Evolutionary conservation across 64 coral and sea anemone species (phyloP).

Genomic region (Stichodactyla helianthus): DNA sequence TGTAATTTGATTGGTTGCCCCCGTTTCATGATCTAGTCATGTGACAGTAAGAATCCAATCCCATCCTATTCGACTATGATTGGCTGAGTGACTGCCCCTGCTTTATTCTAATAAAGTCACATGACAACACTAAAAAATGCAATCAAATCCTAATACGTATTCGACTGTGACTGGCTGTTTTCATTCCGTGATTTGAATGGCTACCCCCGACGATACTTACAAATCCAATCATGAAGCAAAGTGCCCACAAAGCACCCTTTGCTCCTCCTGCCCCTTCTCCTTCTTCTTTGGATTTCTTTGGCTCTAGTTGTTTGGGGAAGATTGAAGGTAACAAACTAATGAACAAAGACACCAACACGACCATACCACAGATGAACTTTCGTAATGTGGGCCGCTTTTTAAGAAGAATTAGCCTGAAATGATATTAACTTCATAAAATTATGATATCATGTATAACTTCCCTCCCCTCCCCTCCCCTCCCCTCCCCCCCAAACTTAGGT

Average conservation of each 20-base stretch:
- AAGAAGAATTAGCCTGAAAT: slow-evolving; percentile 59
- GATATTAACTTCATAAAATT: neutral
- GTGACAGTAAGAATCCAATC: no score
- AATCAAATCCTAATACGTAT: no score
- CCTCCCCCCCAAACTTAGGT: no score
- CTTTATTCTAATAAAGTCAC: no score
- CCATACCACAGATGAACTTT: slow-evolving; percentile 63
- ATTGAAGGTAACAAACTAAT: slow-evolving; percentile 80
- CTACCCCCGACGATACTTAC: slow-evolving; percentile 50
- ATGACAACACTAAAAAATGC: no score
- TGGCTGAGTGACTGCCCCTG: no score
- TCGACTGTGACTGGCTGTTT: no score
- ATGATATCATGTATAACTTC: neutral
- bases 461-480: no score
- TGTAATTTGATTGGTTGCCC: no score
- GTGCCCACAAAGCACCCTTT: slow-evolving; percentile 67
- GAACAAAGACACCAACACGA: slow-evolving; percentile 65
- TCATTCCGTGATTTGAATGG: no score
- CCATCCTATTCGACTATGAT: no score
- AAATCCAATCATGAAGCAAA: slow-evolving; percentile 96
- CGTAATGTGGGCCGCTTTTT: slow-evolving; percentile 69
- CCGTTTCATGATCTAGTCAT: no score
- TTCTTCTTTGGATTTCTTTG: slow-evolving; percentile 27
- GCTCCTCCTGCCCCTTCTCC: slow-evolving; percentile 61
- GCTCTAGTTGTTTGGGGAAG: slow-evolving; percentile 73